Evolutionary conservation across 2,113 vertebrate genomes (phyloP), one percentile per base, ranked within the genome.

Genomic region (Eretmochelys imbricata): DNA sequence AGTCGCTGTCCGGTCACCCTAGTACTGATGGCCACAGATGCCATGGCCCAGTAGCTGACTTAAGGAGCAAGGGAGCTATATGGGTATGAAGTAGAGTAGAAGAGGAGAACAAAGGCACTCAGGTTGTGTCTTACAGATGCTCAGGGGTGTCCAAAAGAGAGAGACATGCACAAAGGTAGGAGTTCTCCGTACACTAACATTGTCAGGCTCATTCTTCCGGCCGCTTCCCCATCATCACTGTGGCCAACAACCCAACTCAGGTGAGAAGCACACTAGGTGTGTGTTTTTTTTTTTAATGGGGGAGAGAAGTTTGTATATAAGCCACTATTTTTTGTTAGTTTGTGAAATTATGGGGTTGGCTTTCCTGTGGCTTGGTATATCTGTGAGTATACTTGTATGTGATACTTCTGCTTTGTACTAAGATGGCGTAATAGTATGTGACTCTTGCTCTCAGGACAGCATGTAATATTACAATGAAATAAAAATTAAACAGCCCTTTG

Each of bases 301-400:
- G 13, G 48, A 84, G 72, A 57, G 83, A 17, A 29, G 1, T 0
- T n/a, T 84, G 25, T 65, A 2, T 14, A 0, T 10, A 48, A 8
- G 46, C 65, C 55, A 89, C 35, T 80, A 20, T 4, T 5, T 57
- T 12, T 1, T 2, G 1, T 5, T 29, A 13, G 1, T 42, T 24
- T 86, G 84, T 42, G 48, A 6, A 54, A 46, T 42, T 22, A 76
- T 13, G 22, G 38, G 22, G 38, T 35, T 10, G 6, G 57, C 79
- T n/a, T 51, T 46, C 31, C n/a, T 42, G 82, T 57, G 51, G 8
- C 31, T 51, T 53, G 35, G 27, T 11, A 46, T 46, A 69, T 69
- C 35, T 69, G 80, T 65, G 0, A 0, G 1, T 85, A 57, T 27
- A 1, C 20, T 0, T 13, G 35, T 1, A 0, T 1, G 31, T 9